Evolutionary conservation across 2,797 vertebrate genomes (phyloP).

Genomic region (Chiloscyllium punctatum): DNA sequence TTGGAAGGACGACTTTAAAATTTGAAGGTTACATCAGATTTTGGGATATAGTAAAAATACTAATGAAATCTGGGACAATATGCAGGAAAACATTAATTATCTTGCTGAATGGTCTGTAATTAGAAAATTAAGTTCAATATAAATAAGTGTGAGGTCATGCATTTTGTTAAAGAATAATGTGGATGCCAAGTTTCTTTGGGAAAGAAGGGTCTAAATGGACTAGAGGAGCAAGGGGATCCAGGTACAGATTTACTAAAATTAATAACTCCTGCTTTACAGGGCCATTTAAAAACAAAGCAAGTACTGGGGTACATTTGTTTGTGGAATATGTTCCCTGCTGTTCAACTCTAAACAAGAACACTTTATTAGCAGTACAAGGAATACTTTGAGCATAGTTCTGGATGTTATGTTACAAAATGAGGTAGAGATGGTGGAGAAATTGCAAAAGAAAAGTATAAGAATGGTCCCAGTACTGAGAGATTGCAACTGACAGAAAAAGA

Average conservation of each 20-base stretch:
- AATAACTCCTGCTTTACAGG: neutral
- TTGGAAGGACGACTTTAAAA: neutral
- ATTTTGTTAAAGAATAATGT: neutral
- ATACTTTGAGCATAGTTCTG: neutral
- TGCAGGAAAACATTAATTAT: neutral
- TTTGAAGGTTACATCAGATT: neutral
- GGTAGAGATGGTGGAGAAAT: neutral
- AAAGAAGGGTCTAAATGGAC: neutral
- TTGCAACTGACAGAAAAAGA: neutral
- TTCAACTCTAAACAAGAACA: neutral
- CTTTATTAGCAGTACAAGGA: neutral
- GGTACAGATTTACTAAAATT: neutral
- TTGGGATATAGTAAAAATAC: neutral
- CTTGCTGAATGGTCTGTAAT: neutral
- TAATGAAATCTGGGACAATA: neutral
- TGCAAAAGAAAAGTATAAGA: neutral
- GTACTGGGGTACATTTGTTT: neutral
- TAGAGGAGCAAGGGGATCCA: neutral
- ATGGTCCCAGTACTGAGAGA: neutral
- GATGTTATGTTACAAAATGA: too few species aligned
- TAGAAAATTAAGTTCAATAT: neutral
- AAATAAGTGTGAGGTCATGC: neutral
- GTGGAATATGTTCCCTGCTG: too few species aligned
- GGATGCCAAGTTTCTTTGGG: neutral
- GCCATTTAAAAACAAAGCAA: neutral